Base-by-base conservation (phyloP, 2,888 invertebrate species). In the Acanthococcus lagerstroemiae region DNA sequence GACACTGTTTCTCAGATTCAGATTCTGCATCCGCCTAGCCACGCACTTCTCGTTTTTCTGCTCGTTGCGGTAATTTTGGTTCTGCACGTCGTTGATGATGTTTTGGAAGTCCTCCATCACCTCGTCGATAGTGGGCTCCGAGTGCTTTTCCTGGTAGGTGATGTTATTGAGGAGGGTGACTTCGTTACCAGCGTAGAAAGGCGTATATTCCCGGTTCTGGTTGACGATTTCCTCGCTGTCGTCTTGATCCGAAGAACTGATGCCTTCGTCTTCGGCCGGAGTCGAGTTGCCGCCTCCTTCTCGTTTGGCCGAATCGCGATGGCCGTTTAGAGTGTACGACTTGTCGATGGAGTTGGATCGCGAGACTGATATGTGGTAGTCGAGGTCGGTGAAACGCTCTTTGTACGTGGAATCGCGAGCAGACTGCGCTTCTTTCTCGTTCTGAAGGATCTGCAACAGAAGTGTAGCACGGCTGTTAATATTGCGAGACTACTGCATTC, bases 101-200 rank as follows among this genome's bases (percentile, higher is more conserved):
- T 89, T 90, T 70, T 87, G 82, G 44, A 91, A 76, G 75, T 90
- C 90, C 75, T 89, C 89, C 73, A 91, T 90, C 1, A 90, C 90
- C 76, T 90, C 90, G 72, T 90, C 90, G 69, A 91, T 90, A 2
- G 90, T 90, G 0, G 88, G 87, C 76, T 88, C 87, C 6, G 45
- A 50, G 9, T 26, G n/a, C n/a, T 48, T 9, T n/a, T 44, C 37
- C 24, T 58, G 67, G 30, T 27, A 17, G 9, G 52, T 22, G 12
- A 67, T 65, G 22, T 17, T 22, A 6, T 21, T 52, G 52, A 52
- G 22, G 7, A 22, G 21, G 22, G 19, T 22, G 5, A 22, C 7
- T 2, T 19, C 21, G 12, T 19, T 22, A 15, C 22, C 52, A n/a
- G 37, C n/a, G 37, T 37, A 37, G 37, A 37, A 37, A n/a, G 37